phyloP scores from a whole-genome alignment of 2,797 vertebrate genomes.

The Dicrostonyx torquatus region DNA sequence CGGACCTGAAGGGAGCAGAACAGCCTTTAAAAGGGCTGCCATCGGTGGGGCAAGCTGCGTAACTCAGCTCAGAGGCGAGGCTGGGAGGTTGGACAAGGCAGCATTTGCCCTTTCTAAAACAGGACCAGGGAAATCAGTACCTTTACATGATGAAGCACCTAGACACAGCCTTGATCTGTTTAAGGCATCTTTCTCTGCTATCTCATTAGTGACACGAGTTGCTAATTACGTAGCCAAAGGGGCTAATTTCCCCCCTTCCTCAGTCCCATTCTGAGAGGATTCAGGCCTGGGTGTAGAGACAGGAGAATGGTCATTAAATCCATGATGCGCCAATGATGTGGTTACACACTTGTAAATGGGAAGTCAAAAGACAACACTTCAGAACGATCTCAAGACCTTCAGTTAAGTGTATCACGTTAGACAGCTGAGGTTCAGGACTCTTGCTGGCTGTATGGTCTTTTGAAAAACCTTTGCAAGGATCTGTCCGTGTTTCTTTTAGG shows the following conservation, averaged over 20 bases:
- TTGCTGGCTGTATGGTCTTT: background rate
- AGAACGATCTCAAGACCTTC: background rate
- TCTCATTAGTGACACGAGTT: constrained; percentile 12
- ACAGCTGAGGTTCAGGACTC: background rate
- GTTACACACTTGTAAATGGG: constrained; percentile 61
- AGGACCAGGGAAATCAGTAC: constrained; percentile 11
- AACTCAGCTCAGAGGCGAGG: background rate
- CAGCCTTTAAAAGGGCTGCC: background rate
- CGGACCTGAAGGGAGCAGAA: constrained; percentile 10
- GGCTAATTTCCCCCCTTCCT: constrained; percentile 6
- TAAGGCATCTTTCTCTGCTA: background rate
- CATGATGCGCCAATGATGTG: constrained; percentile 11
- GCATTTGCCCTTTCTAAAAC: background rate
- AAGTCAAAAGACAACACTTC: constrained; percentile 37
- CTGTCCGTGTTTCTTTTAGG: background rate
- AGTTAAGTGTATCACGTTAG: background rate
- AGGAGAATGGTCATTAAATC: background rate
- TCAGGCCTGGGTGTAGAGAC: background rate
- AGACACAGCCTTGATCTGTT: constrained; percentile 24
- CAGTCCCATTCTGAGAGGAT: constrained; percentile 20
- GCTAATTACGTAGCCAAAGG: background rate
- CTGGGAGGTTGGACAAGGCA: background rate
- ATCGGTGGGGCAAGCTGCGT: background rate
- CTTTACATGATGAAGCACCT: background rate
- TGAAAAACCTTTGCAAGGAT: background rate